Base-by-base conservation (phyloP, 2,113 vertebrate species). In the Ciconia stormi region DNA sequence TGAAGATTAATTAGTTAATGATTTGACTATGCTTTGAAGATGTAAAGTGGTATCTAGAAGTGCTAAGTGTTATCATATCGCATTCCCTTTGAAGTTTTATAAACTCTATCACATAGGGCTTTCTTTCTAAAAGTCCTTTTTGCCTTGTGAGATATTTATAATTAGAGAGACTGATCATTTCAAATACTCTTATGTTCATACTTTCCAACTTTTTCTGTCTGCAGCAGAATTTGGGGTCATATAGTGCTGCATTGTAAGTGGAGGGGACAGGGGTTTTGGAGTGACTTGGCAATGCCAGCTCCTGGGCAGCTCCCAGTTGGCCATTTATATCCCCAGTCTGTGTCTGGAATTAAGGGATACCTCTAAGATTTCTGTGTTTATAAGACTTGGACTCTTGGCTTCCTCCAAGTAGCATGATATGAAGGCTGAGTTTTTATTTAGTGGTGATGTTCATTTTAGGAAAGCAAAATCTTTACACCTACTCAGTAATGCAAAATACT, bases 1-100 rank as follows among this genome's bases (percentile, higher is more conserved):
- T 97, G 96, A 97, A 97, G 94, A 96, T 97, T 95, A 96, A 97
- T 97, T 97, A 97, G 96, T 97, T 97, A 97, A 97, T 96, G 96
- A 92, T 97, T 97, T 93, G 93, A 42, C 66, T 83, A 22, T 34
- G 82, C 95, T 97, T 96, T 97, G 95, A 94, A 96, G 96, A 96
- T 95, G 85, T 73, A 93, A 97, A 96, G 95, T 91, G 95, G 69
- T 89, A 96, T 96, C 96, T 92, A 58, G 91, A 95, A 97, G 93
- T 91, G 91, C 94, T 97, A 96, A 97, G 85, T 92, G 87, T 97
- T 96, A 97, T 96, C 96, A 93, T 97, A 89, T 93, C 82, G 0
- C 92, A 96, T 97, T 97, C 89, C 76, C 96, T 95, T 97, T 97
- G 97, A 97, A 97, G 97, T 96, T 96, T 69, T 87, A 95, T 73